Base-by-base conservation (phyloP, 2,113 vertebrate species). In the Panurus biarmicus region DNA sequence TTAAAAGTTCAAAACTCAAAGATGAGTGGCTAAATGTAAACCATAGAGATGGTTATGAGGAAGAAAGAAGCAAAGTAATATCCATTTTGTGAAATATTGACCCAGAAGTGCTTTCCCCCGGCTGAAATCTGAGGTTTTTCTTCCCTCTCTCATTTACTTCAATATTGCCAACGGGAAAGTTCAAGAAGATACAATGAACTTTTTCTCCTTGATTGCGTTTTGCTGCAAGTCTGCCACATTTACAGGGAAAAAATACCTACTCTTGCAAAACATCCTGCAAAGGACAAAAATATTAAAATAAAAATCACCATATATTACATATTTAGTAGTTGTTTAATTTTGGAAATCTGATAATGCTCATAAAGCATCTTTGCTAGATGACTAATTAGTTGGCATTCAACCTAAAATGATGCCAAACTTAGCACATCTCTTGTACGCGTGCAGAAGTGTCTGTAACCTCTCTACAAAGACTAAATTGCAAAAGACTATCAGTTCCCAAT, bases 301-400 rank as follows among this genome's bases (percentile, higher is more conserved):
- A 95, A 96, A 88, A 92, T 83, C 60, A 66, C 83, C 66, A 88
- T 48, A 56, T 65, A 89, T 44, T 85, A 90, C 85, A 78, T 87
- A 96, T 95, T 95, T 83, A 90, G 90, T 89, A 85, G 92, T 77
- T 45, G 87, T 75, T 93, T 89, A 95, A 95, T 95, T 96, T 96
- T 94, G 72, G 96, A 92, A 96, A 64, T 87, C 94, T 92, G 87
- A 95, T 97, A 97, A 94, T 87, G 90, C 91, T 83, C 91, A 94
- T 90, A 94, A 93, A 94, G 92, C 94, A 94, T 95, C 75, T 95
- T 96, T 91, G 93, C 90, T 95, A 77, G 75, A 88, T 96, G 94
- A 92, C 79, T 96, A 94, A 96, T 96, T 93, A 94, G 82, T 94
- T 85, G 89, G 93, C 92, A 95, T 97, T 97, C 95, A 96, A 97